Evolutionary conservation across 2,113 vertebrate species (phyloP), one percentile per base, ranked within the genome.

Genomic region (Uria lomvia): DNA sequence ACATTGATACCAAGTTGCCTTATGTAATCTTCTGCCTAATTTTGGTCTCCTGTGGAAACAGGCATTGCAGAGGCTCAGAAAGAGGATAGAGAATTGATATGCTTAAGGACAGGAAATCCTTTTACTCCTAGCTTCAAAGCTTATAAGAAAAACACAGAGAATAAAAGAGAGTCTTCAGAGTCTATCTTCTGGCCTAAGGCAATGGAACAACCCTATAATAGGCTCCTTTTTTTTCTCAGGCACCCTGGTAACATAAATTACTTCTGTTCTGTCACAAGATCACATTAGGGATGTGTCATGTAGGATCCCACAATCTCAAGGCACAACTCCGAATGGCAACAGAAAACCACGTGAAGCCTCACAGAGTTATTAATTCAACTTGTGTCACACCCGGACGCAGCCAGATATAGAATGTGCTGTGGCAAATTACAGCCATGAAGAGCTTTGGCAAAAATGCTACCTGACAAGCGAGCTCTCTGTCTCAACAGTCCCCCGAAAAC

Each of bases 161-260:
- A 95, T 91, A 91, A 97, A 97, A 79, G 73, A 94, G 42, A 94
- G 62, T 85, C 84, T 94, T 97, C 94, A 91, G 95, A 87, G 58
- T 60, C 65, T 93, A 40, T 94, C 83, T 97, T 89, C 91, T 76
- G 66, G 94, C 95, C 94, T 94, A 82, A 85, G 96, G 94, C 94
- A 91, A 87, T 62, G 49, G 77, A 95, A 91, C 74, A 95, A 89
- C 70, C 62, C 53, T 82, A 68, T 92, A 94, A 94, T 34, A 89
- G 88, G 67, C 49, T 84, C 12, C 6, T 63, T 85, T 91, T 81
- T 55, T 52, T 47, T 21, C 68, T 94, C 32, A 81, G 49, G 62
- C 77, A 91, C 58, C 45, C 40, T 92, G 66, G 73, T 89, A 94
- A 87, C 45, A 87, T 79, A 85, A 92, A 95, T 96, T 90, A 80